These are phyloP conservation scores for Piscicola geometra DNA, from an alignment of 2,888 invertebrate species.

Conservation along the genomic window DNA sequence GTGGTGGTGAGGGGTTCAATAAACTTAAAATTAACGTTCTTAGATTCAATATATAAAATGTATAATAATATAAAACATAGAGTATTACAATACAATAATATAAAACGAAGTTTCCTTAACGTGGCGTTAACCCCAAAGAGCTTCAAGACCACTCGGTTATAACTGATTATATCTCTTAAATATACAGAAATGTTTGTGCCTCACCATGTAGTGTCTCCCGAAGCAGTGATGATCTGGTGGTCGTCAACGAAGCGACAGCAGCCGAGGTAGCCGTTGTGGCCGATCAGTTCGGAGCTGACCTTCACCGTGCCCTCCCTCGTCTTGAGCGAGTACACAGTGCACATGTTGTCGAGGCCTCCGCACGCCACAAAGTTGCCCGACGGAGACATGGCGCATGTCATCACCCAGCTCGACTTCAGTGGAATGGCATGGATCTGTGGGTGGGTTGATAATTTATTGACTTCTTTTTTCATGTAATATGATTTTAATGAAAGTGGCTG, in stretches of 20 bases:
- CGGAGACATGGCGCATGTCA: constrained; percentile 99
- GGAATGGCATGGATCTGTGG: constrained; percentile 87
- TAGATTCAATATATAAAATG: neutral
- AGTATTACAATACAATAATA: too few relatives aligned
- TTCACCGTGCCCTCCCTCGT: constrained; percentile 84
- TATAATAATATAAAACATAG: neutral
- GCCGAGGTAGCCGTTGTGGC: constrained; percentile 97
- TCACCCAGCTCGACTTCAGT: constrained; percentile 98
- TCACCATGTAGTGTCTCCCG: constrained; percentile 97
- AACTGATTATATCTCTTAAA: neutral
- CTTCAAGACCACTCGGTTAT: too few relatives aligned
- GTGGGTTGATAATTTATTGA: too few relatives aligned
- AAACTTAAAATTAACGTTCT: too few relatives aligned
- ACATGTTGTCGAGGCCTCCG: constrained; percentile 99
- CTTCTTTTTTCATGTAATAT: neutral
- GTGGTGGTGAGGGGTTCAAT: constrained; percentile 50
- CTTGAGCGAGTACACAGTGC: constrained; percentile 73
- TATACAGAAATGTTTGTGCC: neutral
- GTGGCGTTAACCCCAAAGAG: too few relatives aligned
- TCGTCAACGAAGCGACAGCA: constrained; percentile 99
- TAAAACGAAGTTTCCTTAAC: too few relatives aligned
- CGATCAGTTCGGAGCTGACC: constrained; percentile 96
- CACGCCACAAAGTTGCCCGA: constrained; percentile 98
- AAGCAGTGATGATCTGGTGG: constrained; percentile 98
- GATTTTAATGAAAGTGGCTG: neutral